Conservation (phyloP, 2,888 invertebrate genomes). For the Leptinotarsa haldemani region DNA sequence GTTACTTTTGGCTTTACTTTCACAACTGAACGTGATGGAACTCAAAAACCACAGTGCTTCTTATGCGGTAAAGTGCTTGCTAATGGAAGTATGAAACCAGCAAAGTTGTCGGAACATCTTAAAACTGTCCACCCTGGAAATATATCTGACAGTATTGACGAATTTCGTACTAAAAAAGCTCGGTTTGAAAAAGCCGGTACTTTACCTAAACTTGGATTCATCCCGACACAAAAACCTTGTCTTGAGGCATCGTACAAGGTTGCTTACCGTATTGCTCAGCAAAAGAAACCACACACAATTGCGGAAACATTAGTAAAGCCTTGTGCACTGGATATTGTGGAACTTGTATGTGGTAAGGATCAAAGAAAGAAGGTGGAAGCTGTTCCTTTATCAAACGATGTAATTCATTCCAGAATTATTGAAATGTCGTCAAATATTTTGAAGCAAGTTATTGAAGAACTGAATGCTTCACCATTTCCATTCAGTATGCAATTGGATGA, state of each 20-base stretch:
- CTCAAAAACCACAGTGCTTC: not conserved
- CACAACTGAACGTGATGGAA: slow-evolving; percentile 1
- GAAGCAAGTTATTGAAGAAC: not conserved
- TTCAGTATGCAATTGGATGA: not conserved
- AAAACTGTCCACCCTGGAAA: not conserved
- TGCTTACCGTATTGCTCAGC: not conserved
- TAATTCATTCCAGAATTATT: not conserved
- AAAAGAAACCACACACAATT: not conserved
- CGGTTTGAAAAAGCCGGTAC: not conserved
- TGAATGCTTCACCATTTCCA: not conserved
- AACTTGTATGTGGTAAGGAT: not conserved
- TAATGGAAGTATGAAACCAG: not conserved
- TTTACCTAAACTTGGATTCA: not conserved
- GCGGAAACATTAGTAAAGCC: not conserved
- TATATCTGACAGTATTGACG: not conserved
- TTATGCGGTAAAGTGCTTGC: slow-evolving; percentile 1
- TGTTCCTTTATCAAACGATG: not conserved
- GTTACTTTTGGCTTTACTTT: not conserved
- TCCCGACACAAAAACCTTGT: slow-evolving; percentile 1
- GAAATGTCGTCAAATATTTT: not conserved
- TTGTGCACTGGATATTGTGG: not conserved
- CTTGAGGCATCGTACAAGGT: slow-evolving; percentile 1
- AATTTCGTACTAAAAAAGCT: not conserved
- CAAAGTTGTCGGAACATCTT: not conserved
- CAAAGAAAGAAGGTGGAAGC: not conserved